phyloP scores from a whole-genome alignment of 2,888 invertebrate genomes.

The Caenorhabditis afra region DNA sequence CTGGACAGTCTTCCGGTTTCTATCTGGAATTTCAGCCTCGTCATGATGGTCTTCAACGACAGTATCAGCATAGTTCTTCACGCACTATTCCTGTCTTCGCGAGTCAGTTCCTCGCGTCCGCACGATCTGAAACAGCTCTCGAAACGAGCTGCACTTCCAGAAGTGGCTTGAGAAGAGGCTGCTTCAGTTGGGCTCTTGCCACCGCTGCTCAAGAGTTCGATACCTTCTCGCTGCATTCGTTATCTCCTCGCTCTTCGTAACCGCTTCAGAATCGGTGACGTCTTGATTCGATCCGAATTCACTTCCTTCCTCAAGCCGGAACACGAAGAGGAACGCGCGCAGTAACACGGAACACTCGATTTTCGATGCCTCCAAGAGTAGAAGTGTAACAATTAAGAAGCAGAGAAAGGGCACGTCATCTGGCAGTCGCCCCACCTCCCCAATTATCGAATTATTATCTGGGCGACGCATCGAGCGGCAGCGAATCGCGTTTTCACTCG shows the following conservation, averaged over 20 bases:
- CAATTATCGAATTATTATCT: slow-evolving; percentile 59
- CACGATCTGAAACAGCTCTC: neutral
- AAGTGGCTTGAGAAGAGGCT: slow-evolving; percentile 5
- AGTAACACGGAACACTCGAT: slow-evolving; percentile 48
- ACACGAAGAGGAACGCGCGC: neutral
- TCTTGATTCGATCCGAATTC: too few species aligned
- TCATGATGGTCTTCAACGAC: slow-evolving; percentile 47
- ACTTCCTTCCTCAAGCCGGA: too few species aligned
- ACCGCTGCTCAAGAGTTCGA: too few species aligned
- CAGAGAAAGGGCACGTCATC: slow-evolving; percentile 42
- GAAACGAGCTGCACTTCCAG: slow-evolving; percentile 1
- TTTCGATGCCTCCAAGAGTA: slow-evolving; percentile 47
- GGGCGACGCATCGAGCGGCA: slow-evolving; percentile 47
- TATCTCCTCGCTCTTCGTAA: too few species aligned
- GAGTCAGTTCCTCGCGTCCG: neutral
- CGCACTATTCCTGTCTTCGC: slow-evolving; percentile 7
- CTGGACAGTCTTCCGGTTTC: neutral
- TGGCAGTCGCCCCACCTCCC: slow-evolving; percentile 10
- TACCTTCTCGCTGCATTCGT: too few species aligned
- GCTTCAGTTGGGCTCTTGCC: too few species aligned
- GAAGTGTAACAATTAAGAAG: slow-evolving; percentile 46
- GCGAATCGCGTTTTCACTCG: neutral
- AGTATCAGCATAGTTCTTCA: slow-evolving; percentile 8
- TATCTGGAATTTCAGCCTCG: slow-evolving; percentile 5
- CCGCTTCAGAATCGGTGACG: neutral